phyloP scores from a whole-genome alignment of 2,888 invertebrate genomes.

The Drosophila koepferae region DNA sequence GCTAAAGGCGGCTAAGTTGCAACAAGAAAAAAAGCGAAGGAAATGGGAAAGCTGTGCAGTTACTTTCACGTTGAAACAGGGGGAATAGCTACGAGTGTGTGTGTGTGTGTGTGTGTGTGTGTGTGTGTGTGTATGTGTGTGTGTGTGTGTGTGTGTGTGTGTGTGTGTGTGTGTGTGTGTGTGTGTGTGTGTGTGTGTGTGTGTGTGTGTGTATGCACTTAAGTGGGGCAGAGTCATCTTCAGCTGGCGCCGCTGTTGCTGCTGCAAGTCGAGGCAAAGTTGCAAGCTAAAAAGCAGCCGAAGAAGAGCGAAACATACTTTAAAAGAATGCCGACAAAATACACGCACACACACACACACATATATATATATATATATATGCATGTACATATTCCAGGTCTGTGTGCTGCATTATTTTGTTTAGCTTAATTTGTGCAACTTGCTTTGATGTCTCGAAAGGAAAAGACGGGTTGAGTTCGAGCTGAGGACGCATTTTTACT shows the following conservation, averaged over 20 bases:
- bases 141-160: slow-evolving; percentile 36
- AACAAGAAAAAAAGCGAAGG: slow-evolving; percentile 20
- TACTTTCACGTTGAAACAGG: slow-evolving; percentile 66
- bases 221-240: slow-evolving; percentile 76
- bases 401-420: slow-evolving; percentile 70
- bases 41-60: slow-evolving; percentile 52
- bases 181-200: slow-evolving; percentile 39
- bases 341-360: slow-evolving; percentile 13
- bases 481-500: slow-evolving; percentile 22
- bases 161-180: slow-evolving; percentile 39
- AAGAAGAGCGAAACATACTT: slow-evolving; percentile 34
- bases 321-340: slow-evolving; percentile 74
- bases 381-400: background rate
- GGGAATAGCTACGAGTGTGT: slow-evolving; percentile 22
- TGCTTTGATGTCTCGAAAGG: slow-evolving; percentile 72
- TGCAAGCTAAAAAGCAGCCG: slow-evolving; percentile 13
- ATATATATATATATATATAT: background rate
- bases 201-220: slow-evolving; percentile 48
- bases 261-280: slow-evolving; percentile 65
- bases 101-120: slow-evolving; percentile 38
- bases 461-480: background rate
- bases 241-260: slow-evolving; percentile 54
- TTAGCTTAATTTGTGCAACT: slow-evolving; percentile 79
- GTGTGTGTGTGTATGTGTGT: slow-evolving; percentile 40
- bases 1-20: slow-evolving; percentile 59